Evolutionary conservation across 1,140 invertebrate genomes (phyloP).

Genomic region (Drusus annulatus): DNA sequence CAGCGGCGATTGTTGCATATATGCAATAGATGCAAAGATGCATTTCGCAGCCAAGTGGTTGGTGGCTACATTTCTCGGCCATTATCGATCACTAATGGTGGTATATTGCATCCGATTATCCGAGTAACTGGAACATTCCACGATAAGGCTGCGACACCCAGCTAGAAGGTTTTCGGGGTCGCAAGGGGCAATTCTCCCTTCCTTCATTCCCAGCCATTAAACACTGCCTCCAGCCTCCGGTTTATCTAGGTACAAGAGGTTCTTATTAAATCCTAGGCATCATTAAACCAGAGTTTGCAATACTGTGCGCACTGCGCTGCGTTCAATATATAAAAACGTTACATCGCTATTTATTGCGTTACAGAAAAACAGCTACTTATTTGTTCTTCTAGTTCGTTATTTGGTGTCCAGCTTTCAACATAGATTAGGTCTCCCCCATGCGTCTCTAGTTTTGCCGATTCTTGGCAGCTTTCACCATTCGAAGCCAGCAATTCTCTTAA

Average conservation of each 20-base stretch:
- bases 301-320: neutral
- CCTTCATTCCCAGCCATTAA: conserved; percentile 22
- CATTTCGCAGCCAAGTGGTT: neutral
- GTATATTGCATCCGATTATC: conserved; percentile 56
- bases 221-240: conserved; percentile 1
- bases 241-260: neutral
- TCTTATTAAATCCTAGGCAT: conserved; percentile 41
- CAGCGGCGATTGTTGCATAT: neutral
- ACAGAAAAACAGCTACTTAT: no score
- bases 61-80: conserved; percentile 3
- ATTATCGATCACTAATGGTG: conserved; percentile 55
- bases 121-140: conserved; percentile 55
- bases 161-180: conserved; percentile 19
- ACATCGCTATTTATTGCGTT: neutral
- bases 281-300: conserved; percentile 6
- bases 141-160: conserved; percentile 46
- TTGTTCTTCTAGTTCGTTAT: no score
- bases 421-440: no score
- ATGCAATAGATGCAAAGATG: neutral
- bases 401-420: no score
- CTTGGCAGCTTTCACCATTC: no score
- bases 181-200: conserved; percentile 7
- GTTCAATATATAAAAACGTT: neutral
- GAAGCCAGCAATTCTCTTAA: no score
- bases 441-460: no score